These are phyloP conservation scores for Phasia obesa DNA, from an alignment of 2,888 invertebrate species.

Conservation along the genomic window DNA sequence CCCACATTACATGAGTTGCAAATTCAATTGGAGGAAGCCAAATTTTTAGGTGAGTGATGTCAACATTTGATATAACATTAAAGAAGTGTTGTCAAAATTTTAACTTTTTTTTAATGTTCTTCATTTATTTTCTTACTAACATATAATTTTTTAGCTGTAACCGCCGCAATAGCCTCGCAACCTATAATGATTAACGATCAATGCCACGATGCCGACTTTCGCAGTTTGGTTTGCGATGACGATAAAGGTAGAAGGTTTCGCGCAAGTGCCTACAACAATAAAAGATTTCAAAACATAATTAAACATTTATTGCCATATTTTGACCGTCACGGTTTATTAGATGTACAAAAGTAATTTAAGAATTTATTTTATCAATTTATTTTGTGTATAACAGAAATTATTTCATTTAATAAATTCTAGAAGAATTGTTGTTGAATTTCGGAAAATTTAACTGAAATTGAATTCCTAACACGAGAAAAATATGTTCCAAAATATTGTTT, in stretches of 20 bases:
- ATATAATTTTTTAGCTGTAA: conserved; percentile 75
- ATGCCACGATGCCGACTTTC: conserved; percentile 79
- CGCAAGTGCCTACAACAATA: no score
- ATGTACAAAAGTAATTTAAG: conserved; percentile 62
- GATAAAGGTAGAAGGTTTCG: conserved; percentile 79
- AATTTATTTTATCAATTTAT: no score
- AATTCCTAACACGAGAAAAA: no score
- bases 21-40: conserved; percentile 76
- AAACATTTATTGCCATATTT: conserved; percentile 77
- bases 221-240: conserved; percentile 79
- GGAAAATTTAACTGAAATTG: no score
- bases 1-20: conserved; percentile 78
- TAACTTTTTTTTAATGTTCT: neutral
- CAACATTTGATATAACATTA: no score
- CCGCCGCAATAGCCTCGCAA: conserved; percentile 73
- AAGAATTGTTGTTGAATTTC: no score
- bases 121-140: no score
- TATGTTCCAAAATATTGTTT: no score
- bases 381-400: no score
- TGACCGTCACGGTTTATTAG: conserved; percentile 78
- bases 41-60: conserved; percentile 75
- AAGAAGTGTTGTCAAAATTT: neutral
- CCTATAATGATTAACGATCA: conserved; percentile 79
- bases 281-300: conserved; percentile 75
- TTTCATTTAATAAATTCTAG: no score